Percentiles rank a stretch among this genome's conserved stretches.
Conservation (phyloP, 2,113 vertebrate species). For the Pollimyrus isidori region DNA sequence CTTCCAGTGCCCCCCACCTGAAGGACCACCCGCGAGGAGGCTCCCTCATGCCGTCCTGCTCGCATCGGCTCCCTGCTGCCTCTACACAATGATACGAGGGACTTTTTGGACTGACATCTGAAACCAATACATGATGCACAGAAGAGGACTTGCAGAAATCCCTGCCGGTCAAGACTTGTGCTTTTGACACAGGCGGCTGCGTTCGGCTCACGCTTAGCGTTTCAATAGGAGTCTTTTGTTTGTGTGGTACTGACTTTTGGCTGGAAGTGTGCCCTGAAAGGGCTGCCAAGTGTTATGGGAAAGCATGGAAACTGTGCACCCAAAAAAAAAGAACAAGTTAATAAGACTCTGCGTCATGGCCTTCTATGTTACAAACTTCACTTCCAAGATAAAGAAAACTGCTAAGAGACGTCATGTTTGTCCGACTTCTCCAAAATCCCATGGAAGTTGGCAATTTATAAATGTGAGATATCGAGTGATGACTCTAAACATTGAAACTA, state of each 20-base stretch:
- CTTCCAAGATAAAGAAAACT: slow-evolving; percentile 2
- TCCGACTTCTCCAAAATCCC: background rate
- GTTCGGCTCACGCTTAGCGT: background rate
- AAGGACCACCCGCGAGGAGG: background rate
- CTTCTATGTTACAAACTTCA: background rate
- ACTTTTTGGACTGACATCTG: background rate
- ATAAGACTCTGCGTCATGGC: background rate
- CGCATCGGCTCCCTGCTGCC: background rate
- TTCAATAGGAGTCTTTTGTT: slow-evolving; percentile 9
- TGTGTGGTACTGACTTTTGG: background rate
- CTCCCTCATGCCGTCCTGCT: background rate
- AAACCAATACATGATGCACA: background rate
- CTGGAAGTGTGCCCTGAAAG: background rate
- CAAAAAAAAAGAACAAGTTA: background rate
- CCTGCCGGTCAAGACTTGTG: background rate
- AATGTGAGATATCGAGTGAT: background rate
- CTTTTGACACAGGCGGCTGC: background rate
- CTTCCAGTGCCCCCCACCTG: background rate
- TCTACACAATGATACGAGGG: background rate
- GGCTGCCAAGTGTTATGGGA: background rate
- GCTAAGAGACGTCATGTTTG: background rate
- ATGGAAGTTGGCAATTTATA: background rate
- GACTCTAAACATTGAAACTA: background rate
- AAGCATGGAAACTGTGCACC: background rate
- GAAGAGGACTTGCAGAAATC: background rate